Base-by-base conservation (phyloP, 1,140 invertebrate genomes). In the Helicoverpa armigera region DNA sequence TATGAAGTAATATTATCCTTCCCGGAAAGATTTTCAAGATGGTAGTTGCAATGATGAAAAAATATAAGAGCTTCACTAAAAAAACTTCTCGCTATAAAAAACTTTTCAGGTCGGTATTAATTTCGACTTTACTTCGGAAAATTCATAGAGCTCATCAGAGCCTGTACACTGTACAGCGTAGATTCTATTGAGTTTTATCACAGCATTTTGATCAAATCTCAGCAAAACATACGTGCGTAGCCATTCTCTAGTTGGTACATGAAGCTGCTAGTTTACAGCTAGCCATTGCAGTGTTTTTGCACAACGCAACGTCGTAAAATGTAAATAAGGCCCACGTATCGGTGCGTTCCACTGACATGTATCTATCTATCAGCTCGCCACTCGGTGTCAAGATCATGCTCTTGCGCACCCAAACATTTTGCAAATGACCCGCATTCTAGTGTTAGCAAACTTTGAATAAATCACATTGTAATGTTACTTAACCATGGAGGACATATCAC, bases 251-350 rank as follows among this genome's bases (percentile, higher is more conserved):
- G 69, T 67, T 23, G 60, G 48, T 54, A 70, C 50, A 70, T 70
- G 67, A 70, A 70, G 50, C 48, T 31, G 67, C 23, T 70, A 54
- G 50, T 70, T 58, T 58, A 74, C 72, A 48, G 29, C 35, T 74
- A 74, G 23, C 18, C 29, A 69, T 58, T 70, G 63, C 31, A 53
- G 13, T 75, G 74, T 85, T 86, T 86, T 84, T 80, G 81, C 85
- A 82, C 79, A 86, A 82, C 81, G 58, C 80, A 0, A 12, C 61
- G 70, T 85, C 83, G 85, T 85, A 89, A 87, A 86, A 89, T 85
- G 82, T 82, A 82, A 87, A 86, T 85, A 84, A 82, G 80, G 53
- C 60, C 80, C 83, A 82, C 82, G 82, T 82, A 83, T 85, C 82
- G 53, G 82, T 74, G 11, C 43, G 58, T 63, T 81, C 86, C 74